Evolutionary conservation across 2,888 invertebrate genomes (phyloP), one percentile per base, ranked within the genome.

Genomic region (Julus scanicus): DNA sequence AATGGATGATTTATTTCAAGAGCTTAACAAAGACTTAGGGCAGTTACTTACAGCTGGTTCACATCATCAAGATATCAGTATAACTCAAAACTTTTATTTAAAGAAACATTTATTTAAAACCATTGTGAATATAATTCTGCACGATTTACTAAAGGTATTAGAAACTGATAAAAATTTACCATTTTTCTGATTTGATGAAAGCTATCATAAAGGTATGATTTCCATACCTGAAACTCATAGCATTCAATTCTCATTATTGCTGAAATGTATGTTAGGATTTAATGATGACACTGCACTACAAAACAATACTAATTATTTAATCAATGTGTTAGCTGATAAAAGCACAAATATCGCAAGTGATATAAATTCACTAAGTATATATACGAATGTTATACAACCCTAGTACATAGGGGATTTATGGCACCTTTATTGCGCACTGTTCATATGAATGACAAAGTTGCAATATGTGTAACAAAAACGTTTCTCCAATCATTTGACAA

Each of bases 401-500:
- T 2, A 63, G 63, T 63, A 63, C 3, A 63, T 63, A 8, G 63
- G 1, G 20, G 20, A 20, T 20, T 63, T 17, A n/a, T 63, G n/a
- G 63, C 5, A 63, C 63, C 63, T n/a, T 20, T 63, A 63, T 63
- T 63, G n/a, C 63, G n/a, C n/a, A 63, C n/a, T n/a, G 63, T 63
- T 2, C 63, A 63, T 63, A 63, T 63, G 20, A 20, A 63, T n/a
- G n/a, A 63, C n/a, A 63, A 63, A 63, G 63, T n/a, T n/a, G 63
- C 20, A 6, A n/a, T 63, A 6, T n/a, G 63, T 6, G 63, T 63
- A n/a, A 63, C 63, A 63, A 63, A 63, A 63, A 63, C 63, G n/a
- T n/a, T 6, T 63, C 1, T 63, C n/a, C 63, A 63, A 63, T 0
- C 63, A 63, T 63, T 63, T n/a, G 13, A 63, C n/a, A 63, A n/a